Evolutionary conservation across 2,113 vertebrate genomes (phyloP).

Genomic region (Rallus limicola): DNA sequence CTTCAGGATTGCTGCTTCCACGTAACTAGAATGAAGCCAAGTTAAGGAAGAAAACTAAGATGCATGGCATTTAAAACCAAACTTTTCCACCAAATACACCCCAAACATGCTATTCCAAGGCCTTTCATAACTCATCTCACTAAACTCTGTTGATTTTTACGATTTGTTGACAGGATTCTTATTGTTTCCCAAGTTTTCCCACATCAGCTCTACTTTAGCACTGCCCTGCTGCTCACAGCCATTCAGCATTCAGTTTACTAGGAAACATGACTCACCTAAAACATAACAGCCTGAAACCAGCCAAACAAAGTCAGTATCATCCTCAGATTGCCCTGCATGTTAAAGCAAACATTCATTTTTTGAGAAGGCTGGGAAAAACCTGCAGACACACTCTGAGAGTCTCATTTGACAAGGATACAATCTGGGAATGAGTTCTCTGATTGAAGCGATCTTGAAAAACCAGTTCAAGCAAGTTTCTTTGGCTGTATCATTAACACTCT

Average conservation of each 20-base stretch:
- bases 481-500: constrained; percentile 90
- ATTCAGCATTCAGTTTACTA: neutral
- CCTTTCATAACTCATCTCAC: neutral
- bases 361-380: neutral
- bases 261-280: neutral
- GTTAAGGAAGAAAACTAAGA: constrained; percentile 73
- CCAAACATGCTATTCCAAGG: neutral
- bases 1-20: constrained; percentile 95
- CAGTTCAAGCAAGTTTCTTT: constrained; percentile 99
- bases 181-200: neutral
- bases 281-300: neutral
- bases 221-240: neutral
- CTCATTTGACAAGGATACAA: constrained; percentile 88
- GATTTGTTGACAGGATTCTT: neutral
- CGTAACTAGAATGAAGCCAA: constrained; percentile 80
- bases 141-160: neutral
- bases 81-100: neutral
- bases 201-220: neutral
- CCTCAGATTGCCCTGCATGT: neutral
- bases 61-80: neutral
- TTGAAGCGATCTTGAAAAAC: constrained; percentile 99
- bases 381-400: neutral
- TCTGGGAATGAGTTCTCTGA: constrained; percentile 94
- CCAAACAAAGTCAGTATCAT: neutral
- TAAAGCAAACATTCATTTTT: neutral